Conservation (phyloP, 2,113 vertebrate species). For the Peromyscus leucopus region DNA sequence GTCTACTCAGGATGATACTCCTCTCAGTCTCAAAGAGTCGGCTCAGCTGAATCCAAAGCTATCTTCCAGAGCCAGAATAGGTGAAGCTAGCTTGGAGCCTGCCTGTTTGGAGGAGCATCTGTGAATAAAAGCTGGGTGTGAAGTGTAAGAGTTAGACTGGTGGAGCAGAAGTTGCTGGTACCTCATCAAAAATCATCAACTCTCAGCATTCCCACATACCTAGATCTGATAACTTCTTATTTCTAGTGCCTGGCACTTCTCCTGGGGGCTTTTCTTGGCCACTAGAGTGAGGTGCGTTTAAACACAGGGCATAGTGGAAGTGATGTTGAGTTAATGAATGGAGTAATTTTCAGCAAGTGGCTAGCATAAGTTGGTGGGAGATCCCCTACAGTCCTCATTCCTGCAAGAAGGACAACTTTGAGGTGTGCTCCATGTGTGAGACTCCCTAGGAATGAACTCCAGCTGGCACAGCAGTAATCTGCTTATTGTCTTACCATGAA, state of each 20-base stretch:
- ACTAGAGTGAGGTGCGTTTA: conserved; percentile 3
- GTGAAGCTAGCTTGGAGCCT: background rate
- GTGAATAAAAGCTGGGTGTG: background rate
- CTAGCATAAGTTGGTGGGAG: background rate
- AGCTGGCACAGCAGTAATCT: background rate
- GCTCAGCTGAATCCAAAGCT: background rate
- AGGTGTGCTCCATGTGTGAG: background rate
- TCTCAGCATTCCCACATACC: background rate
- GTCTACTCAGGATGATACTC: background rate
- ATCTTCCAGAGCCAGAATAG: background rate
- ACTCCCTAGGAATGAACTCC: background rate
- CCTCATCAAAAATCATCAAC: background rate
- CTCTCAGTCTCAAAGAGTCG: background rate
- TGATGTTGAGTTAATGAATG: background rate
- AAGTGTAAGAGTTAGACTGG: background rate
- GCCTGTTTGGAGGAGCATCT: background rate
- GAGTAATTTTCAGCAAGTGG: background rate
- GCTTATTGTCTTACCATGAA: background rate
- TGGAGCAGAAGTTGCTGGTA: background rate
- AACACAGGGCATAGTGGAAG: background rate
- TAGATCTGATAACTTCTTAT: background rate
- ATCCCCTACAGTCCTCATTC: background rate
- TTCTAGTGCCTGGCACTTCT: background rate
- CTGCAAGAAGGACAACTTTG: background rate
- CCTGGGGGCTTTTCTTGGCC: conserved; percentile 35